These are phyloP conservation scores for Dunckerocampus dactyliophorus DNA, from an alignment of 2,113 vertebrate genomes.

Conservation along the genomic window DNA sequence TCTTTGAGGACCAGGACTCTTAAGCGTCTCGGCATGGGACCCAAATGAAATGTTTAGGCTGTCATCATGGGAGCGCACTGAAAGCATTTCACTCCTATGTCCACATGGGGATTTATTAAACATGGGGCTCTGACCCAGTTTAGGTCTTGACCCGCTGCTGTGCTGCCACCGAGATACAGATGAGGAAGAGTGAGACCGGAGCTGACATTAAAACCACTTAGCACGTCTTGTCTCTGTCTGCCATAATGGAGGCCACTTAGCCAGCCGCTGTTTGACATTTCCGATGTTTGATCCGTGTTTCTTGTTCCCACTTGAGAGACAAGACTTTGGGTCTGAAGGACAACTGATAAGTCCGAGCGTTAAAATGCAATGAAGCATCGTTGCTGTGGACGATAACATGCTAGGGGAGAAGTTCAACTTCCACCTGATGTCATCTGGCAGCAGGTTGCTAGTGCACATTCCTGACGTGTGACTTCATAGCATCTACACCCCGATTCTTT, in stretches of 20 bases:
- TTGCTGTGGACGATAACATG: neutral
- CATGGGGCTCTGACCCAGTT: conserved; percentile 61
- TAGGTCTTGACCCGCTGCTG: conserved; percentile 50
- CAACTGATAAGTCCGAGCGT: neutral
- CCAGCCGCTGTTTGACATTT: conserved; percentile 45
- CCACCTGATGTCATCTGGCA: conserved; percentile 3
- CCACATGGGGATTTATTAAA: conserved; percentile 59
- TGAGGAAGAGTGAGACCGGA: conserved; percentile 19
- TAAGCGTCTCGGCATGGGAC: conserved; percentile 57
- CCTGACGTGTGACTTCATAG: conserved; percentile 1
- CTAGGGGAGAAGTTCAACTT: neutral
- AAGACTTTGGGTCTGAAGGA: too few relatives aligned
- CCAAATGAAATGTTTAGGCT: conserved; percentile 58
- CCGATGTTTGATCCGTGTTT: conserved; percentile 15
- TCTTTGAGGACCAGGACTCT: conserved; percentile 56
- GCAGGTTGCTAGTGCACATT: neutral
- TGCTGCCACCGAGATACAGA: conserved; percentile 11
- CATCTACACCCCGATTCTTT: neutral
- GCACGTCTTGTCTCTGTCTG: conserved; percentile 39
- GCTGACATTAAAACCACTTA: conserved; percentile 44
- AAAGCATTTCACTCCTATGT: conserved; percentile 40
- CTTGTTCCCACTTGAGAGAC: conserved; percentile 1
- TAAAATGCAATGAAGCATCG: neutral
- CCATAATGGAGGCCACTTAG: conserved; percentile 26
- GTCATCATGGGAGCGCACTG: conserved; percentile 50